A percentile compares a stretch with the other conserved stretches of the same genome.
Evolutionary conservation across 1,140 invertebrate species (phyloP).

Genomic region (Lineus longissimus): DNA sequence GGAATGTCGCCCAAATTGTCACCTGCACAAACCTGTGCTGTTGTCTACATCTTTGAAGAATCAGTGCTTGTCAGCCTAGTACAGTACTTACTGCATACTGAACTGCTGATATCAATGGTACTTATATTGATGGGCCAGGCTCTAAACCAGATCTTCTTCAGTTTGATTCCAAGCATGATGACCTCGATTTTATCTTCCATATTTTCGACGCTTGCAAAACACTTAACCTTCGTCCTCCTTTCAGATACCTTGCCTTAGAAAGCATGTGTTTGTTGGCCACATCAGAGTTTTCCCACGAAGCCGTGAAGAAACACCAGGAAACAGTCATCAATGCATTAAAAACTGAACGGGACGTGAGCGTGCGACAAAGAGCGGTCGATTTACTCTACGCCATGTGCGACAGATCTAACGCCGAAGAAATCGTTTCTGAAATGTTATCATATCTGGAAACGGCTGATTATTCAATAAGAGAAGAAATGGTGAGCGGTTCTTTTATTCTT

Average conservation of each 20-base stretch:
- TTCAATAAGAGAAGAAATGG: constrained; percentile 99
- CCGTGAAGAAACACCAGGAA: constrained; percentile 99
- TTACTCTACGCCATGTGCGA: constrained; percentile 99
- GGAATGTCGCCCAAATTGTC: too few species aligned
- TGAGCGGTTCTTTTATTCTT: constrained; percentile 51
- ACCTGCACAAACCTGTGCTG: too few species aligned
- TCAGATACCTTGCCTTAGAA: constrained; percentile 88
- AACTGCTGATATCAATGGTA: too few species aligned
- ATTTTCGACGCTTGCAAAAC: too few species aligned
- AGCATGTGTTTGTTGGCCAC: constrained; percentile 99
- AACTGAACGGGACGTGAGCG: constrained; percentile 98
- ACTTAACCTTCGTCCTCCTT: too few species aligned
- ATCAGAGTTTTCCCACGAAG: constrained; percentile 99
- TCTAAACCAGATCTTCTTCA: too few species aligned
- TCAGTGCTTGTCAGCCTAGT: too few species aligned
- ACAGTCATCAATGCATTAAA: constrained; percentile 99
- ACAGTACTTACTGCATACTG: too few species aligned
- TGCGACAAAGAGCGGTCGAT: constrained; percentile 96
- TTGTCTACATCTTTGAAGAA: too few species aligned
- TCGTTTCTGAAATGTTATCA: constrained; percentile 99
- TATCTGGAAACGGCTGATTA: constrained; percentile 99
- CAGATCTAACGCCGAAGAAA: constrained; percentile 97
- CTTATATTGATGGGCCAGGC: too few species aligned
- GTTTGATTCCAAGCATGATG: too few species aligned
- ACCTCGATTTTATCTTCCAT: too few species aligned